Conservation (phyloP, 2,113 vertebrate genomes). For the Beaufortia kweichowensis region DNA sequence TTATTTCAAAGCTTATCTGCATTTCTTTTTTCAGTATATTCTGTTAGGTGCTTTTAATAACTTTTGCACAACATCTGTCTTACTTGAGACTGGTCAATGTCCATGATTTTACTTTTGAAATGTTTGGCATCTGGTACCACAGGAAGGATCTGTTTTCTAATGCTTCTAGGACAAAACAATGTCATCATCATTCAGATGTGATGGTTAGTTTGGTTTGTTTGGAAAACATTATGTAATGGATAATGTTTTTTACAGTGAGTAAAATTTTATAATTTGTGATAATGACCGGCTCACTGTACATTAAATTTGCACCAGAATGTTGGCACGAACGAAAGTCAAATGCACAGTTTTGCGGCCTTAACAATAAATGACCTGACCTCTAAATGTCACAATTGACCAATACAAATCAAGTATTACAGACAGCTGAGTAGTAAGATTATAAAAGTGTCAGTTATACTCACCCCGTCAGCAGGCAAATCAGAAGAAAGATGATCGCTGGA, state of each 20-base stretch:
- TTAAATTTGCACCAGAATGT: no score
- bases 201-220: no score
- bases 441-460: slow-evolving; percentile 29
- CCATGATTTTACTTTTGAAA: slow-evolving; percentile 41
- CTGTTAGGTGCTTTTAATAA: neutral
- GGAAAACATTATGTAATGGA: no score
- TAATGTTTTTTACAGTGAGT: no score
- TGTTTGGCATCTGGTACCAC: slow-evolving; percentile 57
- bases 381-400: neutral
- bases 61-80: neutral
- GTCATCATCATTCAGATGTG: slow-evolving; percentile 9
- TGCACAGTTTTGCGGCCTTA: no score
- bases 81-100: slow-evolving; percentile 50
- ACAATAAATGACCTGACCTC: neutral
- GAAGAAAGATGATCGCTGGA: slow-evolving; percentile 34
- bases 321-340: no score
- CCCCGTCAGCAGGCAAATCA: slow-evolving; percentile 41
- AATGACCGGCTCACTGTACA: no score
- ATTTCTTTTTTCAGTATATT: neutral
- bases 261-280: no score
- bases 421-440: neutral
- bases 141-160: slow-evolving; percentile 54
- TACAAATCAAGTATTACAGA: neutral
- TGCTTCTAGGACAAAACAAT: slow-evolving; percentile 47
- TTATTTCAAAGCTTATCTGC: no score